Evolutionary conservation across 2,797 vertebrate genomes (phyloP).

Genomic region (Galago senegalensis): DNA sequence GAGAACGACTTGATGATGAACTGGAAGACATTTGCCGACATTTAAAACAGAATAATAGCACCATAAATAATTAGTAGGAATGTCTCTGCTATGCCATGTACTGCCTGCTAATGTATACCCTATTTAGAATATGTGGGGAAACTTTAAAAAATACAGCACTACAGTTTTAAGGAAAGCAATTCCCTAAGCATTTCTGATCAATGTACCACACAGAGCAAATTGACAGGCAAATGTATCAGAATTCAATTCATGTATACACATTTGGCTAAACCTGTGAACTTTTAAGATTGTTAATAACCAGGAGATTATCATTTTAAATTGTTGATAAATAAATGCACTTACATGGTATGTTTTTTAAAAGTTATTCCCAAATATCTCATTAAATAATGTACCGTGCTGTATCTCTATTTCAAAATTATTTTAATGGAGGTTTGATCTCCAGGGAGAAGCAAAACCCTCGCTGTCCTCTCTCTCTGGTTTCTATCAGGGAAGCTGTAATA

Average conservation of each 20-base stretch:
- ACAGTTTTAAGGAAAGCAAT: constrained; percentile 20
- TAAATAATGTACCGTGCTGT: neutral
- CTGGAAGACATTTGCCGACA: constrained; percentile 51
- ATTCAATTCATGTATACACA: neutral
- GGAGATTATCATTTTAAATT: constrained; percentile 40
- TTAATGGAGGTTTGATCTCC: neutral
- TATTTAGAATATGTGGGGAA: neutral
- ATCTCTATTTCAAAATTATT: constrained; percentile 39
- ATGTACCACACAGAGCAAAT: neutral
- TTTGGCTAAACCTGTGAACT: constrained; percentile 50
- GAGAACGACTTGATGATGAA: constrained; percentile 18
- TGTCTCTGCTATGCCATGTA: neutral
- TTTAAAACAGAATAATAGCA: constrained; percentile 5
- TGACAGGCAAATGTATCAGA: neutral
- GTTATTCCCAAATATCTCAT: neutral
- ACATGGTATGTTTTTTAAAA: neutral
- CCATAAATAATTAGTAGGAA: neutral
- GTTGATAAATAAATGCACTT: neutral
- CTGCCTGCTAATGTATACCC: neutral
- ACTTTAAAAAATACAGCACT: constrained; percentile 28
- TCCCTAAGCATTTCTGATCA: constrained; percentile 23
- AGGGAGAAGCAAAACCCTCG: neutral
- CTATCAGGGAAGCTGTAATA: neutral
- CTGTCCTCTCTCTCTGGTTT: neutral
- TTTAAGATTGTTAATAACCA: neutral